Conservation (phyloP, 2,888 invertebrate species). For the Anthrax anthrax region DNA sequence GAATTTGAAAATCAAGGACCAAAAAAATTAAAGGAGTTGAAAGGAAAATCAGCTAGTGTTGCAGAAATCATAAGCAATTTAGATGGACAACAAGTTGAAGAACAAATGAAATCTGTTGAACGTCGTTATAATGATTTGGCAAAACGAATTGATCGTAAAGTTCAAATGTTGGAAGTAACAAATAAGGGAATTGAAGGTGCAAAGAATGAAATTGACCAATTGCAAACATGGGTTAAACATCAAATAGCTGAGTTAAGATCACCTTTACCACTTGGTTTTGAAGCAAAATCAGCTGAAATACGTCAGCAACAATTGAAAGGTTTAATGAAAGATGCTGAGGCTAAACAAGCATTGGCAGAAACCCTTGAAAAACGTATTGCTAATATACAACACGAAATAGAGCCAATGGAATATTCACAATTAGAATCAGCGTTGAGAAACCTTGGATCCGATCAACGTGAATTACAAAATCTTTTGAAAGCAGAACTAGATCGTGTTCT, state of each 20-base stretch:
- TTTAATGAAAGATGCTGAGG: slow-evolving; percentile 68
- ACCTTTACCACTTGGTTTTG: slow-evolving; percentile 57
- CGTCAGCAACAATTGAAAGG: slow-evolving; percentile 56
- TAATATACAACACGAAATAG: slow-evolving; percentile 72
- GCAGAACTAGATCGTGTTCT: slow-evolving; percentile 57
- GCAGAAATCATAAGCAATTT: slow-evolving; percentile 71
- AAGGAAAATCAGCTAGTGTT: slow-evolving; percentile 53
- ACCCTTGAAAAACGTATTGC: slow-evolving; percentile 69
- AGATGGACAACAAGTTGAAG: slow-evolving; percentile 82
- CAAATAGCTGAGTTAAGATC: slow-evolving; percentile 52
- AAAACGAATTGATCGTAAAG: slow-evolving; percentile 71
- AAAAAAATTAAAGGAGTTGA: slow-evolving; percentile 54
- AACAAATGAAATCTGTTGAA: slow-evolving; percentile 74
- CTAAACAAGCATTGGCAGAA: slow-evolving; percentile 67
- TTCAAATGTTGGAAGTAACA: slow-evolving; percentile 69
- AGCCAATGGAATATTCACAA: slow-evolving; percentile 68
- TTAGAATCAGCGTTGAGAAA: slow-evolving; percentile 58
- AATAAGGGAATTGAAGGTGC: slow-evolving; percentile 71
- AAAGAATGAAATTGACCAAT: slow-evolving; percentile 62
- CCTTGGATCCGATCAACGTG: slow-evolving; percentile 59
- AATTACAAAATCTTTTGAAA: slow-evolving; percentile 54
- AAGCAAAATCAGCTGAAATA: slow-evolving; percentile 62
- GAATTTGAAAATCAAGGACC: slow-evolving; percentile 64
- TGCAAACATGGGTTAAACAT: slow-evolving; percentile 65
- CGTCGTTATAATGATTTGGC: slow-evolving; percentile 69